Base-by-base conservation (phyloP, 1,140 invertebrate species). In the Cylas formicarius region DNA sequence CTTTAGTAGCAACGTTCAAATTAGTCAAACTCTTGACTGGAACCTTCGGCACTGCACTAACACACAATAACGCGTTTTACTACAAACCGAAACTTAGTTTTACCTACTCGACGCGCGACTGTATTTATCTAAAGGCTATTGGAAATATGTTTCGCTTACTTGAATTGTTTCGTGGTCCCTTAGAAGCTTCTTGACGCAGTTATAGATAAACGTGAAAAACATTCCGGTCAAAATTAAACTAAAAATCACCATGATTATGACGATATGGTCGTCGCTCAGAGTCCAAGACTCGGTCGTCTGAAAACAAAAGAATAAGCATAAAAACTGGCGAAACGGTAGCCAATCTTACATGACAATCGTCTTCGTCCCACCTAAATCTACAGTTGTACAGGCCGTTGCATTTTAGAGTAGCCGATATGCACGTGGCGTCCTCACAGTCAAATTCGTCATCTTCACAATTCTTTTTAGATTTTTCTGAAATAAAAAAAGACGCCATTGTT, bases 171-270 rank as follows among this genome's bases (percentile, higher is more conserved):
- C 76, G 58, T 88, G 85, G 68, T 92, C 88, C 53, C 81, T 76
- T 51, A 87, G 74, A 22, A 92, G 72, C 58, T 91, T 91, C 51
- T 81, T 75, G 44, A 86, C 72, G 62, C 87, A 90, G 56, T 90
- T 90, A 67, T 84, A 86, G 27, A 89, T 71, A 63, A 90, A 86
- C 21, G 86, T 84, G 51, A 84, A 80, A 59, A 84, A 87, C 80
- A 94, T 86, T 10, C 87, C 88, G 21, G 80, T 80, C 36, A 93
- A 73, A 27, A 93, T 88, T 16, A 90, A 66, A 9, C 82, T 84
- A 61, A 92, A 92, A 21, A 94, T 81, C n/a, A 90, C 77, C 47
- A 93, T 74, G 35, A 93, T 92, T 49, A 91, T 86, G 51, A 89
- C 72, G 57, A 92, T 87, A 60, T 92, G 85, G 29, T 84, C 77